Conservation (phyloP, 2,888 invertebrate genomes). For the Helleia helle region DNA sequence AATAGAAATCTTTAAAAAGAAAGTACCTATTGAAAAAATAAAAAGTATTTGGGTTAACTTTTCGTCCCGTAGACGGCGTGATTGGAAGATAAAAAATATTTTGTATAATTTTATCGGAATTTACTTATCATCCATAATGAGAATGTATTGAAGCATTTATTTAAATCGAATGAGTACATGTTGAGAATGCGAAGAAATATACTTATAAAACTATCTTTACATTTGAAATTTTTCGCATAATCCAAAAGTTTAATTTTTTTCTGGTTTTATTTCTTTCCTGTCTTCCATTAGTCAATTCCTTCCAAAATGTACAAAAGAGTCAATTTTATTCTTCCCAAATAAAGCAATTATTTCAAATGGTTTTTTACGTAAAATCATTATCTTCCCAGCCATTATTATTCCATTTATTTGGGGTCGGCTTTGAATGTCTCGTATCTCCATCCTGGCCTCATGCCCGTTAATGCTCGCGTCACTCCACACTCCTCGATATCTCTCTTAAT, state of each 20-base stretch:
- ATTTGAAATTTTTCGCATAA: too few relatives aligned
- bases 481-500: too few relatives aligned
- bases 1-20: background rate
- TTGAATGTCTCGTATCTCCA: too few relatives aligned
- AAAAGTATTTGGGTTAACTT: constrained; percentile 1
- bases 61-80: background rate
- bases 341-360: too few relatives aligned
- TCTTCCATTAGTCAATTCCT: constrained; percentile 71
- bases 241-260: background rate
- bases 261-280: constrained; percentile 41
- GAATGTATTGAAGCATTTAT: background rate
- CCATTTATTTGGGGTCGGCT: too few relatives aligned
- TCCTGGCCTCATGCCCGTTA: too few relatives aligned
- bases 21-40: constrained; percentile 3
- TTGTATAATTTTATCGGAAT: background rate
- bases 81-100: background rate
- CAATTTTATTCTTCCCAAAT: constrained; percentile 57
- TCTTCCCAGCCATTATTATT: too few relatives aligned
- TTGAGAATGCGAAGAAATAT: too few relatives aligned
- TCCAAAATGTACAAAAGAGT: constrained; percentile 66
- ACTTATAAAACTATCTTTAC: too few relatives aligned
- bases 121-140: background rate
- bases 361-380: too few relatives aligned
- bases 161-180: too few relatives aligned
- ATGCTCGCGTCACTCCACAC: too few relatives aligned